Conservation (phyloP, 2,888 invertebrate genomes). For the Cephus runcator region DNA sequence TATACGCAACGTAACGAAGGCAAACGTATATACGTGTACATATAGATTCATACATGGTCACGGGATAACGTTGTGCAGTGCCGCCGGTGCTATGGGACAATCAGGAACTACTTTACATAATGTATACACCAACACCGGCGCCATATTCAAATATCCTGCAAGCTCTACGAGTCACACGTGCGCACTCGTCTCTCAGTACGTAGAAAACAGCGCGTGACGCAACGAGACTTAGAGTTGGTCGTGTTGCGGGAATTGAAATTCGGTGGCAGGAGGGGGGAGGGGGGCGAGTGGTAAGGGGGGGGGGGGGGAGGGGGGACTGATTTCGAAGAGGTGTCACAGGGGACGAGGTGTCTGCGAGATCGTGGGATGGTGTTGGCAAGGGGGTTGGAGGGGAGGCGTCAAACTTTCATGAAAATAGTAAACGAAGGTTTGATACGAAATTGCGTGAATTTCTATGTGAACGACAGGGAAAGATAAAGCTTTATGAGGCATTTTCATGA, state of each 20-base stretch:
- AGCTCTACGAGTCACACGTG: not conserved
- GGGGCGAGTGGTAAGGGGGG: too few relatives aligned
- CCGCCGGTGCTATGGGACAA: slow-evolving; percentile 16
- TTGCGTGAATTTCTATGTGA: too few relatives aligned
- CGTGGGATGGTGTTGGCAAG: not conserved
- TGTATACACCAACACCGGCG: slow-evolving; percentile 21
- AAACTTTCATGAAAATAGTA: not conserved
- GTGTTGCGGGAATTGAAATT: not conserved
- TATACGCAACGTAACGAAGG: not conserved
- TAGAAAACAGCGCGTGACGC: not conserved
- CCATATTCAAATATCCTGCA: slow-evolving; percentile 23
- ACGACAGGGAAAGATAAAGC: too few relatives aligned
- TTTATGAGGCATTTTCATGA: too few relatives aligned
- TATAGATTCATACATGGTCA: not conserved
- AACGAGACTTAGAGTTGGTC: not conserved
- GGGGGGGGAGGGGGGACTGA: too few relatives aligned
- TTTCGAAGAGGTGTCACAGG: too few relatives aligned
- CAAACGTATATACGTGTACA: not conserved
- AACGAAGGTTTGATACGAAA: too few relatives aligned
- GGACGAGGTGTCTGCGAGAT: too few relatives aligned
- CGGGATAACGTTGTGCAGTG: not conserved
- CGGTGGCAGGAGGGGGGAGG: too few relatives aligned
- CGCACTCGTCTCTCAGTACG: not conserved
- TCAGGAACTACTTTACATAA: slow-evolving; percentile 34
- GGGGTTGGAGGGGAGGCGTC: not conserved